Conservation (phyloP, 35 echinoderm and acorn worm species). For the Apostichopus parvimensis region DNA sequence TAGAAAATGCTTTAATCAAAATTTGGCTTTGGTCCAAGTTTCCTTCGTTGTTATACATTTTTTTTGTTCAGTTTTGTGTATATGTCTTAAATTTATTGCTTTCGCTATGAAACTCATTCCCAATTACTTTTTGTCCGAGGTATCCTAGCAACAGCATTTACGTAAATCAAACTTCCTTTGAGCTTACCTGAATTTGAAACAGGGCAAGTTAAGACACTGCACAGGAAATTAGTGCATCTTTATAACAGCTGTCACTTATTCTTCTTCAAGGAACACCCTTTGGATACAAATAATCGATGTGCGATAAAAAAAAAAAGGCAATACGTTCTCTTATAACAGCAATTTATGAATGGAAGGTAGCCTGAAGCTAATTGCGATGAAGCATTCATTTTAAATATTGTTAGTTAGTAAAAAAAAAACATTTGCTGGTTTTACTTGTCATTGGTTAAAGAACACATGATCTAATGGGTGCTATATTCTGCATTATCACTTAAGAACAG, state of each 20-base stretch:
- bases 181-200: not conserved
- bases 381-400: too few relatives aligned
- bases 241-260: not conserved
- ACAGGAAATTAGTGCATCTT: not conserved
- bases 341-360: too few relatives aligned
- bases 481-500: too few relatives aligned
- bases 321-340: too few relatives aligned
- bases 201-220: not conserved
- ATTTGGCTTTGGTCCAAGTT: conserved; percentile 3
- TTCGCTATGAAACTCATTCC: not conserved
- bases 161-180: not conserved
- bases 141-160: not conserved
- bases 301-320: not conserved
- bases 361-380: too few relatives aligned
- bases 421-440: too few relatives aligned
- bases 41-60: not conserved
- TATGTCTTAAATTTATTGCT: not conserved
- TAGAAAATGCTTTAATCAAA: not conserved
- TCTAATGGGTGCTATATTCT: too few relatives aligned
- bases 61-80: not conserved
- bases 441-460: too few relatives aligned
- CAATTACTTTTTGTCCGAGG: not conserved
- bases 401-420: too few relatives aligned
- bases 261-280: not conserved
- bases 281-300: not conserved